Conservation (phyloP, 2,797 vertebrate genomes). For the Catamblyrhynchus diadema region DNA sequence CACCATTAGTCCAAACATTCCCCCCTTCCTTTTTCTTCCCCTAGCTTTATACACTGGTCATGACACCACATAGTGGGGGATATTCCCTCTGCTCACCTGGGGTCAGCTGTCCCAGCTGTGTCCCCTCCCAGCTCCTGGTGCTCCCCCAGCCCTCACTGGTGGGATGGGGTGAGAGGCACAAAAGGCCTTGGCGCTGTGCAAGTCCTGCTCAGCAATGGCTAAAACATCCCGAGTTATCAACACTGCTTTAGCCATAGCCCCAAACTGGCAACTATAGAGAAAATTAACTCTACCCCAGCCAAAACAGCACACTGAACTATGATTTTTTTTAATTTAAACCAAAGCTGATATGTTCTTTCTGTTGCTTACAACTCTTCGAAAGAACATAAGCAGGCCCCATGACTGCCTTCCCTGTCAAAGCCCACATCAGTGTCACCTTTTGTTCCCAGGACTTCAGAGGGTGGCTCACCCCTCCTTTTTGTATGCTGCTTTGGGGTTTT, state of each 20-base stretch:
- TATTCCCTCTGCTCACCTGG: neutral
- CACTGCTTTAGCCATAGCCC: neutral
- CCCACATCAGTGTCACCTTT: neutral
- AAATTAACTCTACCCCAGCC: neutral
- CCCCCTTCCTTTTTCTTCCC: neutral
- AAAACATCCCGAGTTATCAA: fast-evolving
- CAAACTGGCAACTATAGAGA: neutral
- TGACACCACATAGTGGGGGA: neutral
- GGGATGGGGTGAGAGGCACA: neutral
- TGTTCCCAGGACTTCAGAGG: neutral
- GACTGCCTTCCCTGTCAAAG: neutral
- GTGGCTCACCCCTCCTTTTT: neutral
- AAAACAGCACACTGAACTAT: neutral
- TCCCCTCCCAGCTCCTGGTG: neutral
- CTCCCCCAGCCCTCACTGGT: neutral
- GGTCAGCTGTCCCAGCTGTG: neutral
- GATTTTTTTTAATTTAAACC: neutral
- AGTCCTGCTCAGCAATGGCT: neutral
- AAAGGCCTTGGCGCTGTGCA: neutral
- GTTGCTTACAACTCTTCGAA: fast-evolving
- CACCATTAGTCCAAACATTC: neutral
- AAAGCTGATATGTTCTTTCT: neutral
- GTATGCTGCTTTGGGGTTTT: neutral
- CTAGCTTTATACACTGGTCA: neutral
- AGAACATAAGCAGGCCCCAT: fast-evolving